Evolutionary conservation across 1,140 invertebrate species (phyloP).

Genomic region (Drosophila oshimai): DNA sequence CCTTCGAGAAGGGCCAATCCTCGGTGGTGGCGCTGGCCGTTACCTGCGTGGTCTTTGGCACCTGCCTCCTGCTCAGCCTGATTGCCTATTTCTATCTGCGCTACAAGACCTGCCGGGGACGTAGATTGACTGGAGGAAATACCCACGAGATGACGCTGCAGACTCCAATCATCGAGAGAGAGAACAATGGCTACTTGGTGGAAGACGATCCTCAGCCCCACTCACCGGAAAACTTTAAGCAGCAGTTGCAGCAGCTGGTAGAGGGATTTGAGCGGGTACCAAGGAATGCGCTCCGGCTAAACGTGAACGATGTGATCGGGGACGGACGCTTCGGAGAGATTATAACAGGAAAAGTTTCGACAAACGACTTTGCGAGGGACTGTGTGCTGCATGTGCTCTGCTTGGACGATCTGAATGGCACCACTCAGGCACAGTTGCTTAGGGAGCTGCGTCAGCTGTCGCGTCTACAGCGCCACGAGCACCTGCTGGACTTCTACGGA

Average conservation of each 20-base stretch:
- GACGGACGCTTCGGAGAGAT: slow-evolving; percentile 90
- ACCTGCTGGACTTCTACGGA: slow-evolving; percentile 89
- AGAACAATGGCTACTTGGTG: slow-evolving; percentile 88
- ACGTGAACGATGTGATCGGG: slow-evolving; percentile 87
- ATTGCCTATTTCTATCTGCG: slow-evolving; percentile 86
- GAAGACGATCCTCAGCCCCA: slow-evolving; percentile 85
- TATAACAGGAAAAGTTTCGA: slow-evolving; percentile 85
- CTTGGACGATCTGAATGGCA: slow-evolving; percentile 85
- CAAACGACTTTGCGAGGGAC: slow-evolving; percentile 32
- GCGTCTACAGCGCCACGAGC: slow-evolving; percentile 87
- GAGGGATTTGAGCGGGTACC: slow-evolving; percentile 85
- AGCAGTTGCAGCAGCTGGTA: slow-evolving; percentile 83
- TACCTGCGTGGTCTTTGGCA: slow-evolving; percentile 85
- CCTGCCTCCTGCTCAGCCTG: slow-evolving; percentile 85
- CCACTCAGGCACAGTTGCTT: slow-evolving; percentile 87
- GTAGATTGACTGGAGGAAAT: slow-evolving; percentile 84
- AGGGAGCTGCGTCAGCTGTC: slow-evolving; percentile 89
- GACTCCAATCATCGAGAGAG: slow-evolving; percentile 87
- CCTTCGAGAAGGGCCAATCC: slow-evolving; percentile 73
- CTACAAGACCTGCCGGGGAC: slow-evolving; percentile 83
- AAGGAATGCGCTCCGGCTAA: slow-evolving; percentile 87
- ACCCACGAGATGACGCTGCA: slow-evolving; percentile 87
- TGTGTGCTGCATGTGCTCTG: slow-evolving; percentile 75
- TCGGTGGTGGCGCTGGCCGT: slow-evolving; percentile 84
- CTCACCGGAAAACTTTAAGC: slow-evolving; percentile 87